These are phyloP conservation scores for Drosophila antonietae DNA, from an alignment of 2,888 invertebrate species.

Conservation along the genomic window DNA sequence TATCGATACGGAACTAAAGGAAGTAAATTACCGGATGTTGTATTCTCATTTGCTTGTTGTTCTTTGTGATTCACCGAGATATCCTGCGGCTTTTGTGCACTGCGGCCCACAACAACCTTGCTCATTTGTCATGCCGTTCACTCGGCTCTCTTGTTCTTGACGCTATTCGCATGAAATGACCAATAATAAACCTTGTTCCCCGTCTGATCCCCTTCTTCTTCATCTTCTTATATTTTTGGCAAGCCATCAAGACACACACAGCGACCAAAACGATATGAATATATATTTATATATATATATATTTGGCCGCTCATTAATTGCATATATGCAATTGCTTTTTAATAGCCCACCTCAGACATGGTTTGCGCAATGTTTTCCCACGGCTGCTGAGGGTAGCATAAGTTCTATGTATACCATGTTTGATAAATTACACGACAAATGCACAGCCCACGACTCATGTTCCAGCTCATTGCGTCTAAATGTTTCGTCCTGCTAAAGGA, in stretches of 20 bases:
- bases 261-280: background rate
- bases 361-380: slow-evolving; percentile 57
- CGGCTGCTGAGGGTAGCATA: slow-evolving; percentile 46
- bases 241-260: slow-evolving; percentile 27
- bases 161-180: slow-evolving; percentile 65
- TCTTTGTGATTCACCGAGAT: slow-evolving; percentile 68
- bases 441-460: slow-evolving; percentile 39
- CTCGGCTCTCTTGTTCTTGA: slow-evolving; percentile 26
- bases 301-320: slow-evolving; percentile 70
- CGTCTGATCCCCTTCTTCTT: background rate
- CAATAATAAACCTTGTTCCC: slow-evolving; percentile 38
- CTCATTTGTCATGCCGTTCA: slow-evolving; percentile 59
- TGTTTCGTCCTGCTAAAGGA: slow-evolving; percentile 60
- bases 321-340: slow-evolving; percentile 73
- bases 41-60: slow-evolving; percentile 80
- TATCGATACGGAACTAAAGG: slow-evolving; percentile 79
- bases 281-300: background rate
- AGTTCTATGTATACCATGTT: slow-evolving; percentile 23
- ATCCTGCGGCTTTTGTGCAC: slow-evolving; percentile 72
- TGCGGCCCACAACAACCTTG: slow-evolving; percentile 55
- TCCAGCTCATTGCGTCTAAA: slow-evolving; percentile 66
- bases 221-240: slow-evolving; percentile 33
- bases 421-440: slow-evolving; percentile 73
- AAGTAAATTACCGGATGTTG: slow-evolving; percentile 84
- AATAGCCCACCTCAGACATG: slow-evolving; percentile 51